phyloP scores from a whole-genome alignment of 2,797 vertebrate species.

The Cuniculus paca region DNA sequence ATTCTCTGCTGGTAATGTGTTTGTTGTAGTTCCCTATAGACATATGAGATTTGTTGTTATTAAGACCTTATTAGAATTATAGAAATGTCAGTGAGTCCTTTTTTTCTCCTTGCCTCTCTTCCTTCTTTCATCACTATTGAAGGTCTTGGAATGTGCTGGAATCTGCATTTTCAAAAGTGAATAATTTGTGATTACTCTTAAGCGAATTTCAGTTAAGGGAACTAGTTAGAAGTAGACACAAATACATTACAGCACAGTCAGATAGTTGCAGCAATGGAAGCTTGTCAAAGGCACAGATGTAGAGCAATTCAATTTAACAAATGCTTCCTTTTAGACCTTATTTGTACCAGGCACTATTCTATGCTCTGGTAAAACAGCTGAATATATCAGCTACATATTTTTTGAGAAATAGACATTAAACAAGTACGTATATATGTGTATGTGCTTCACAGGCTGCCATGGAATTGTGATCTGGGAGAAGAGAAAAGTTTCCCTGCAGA shows the following conservation, averaged over 20 bases:
- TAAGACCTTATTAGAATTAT: constrained; percentile 32
- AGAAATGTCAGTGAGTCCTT: constrained; percentile 16
- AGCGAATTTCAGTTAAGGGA: not conserved
- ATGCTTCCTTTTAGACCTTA: not conserved
- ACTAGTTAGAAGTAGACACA: not conserved
- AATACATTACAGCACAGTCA: not conserved
- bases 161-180: constrained; percentile 41
- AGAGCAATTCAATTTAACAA: not conserved
- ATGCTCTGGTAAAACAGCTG: not conserved
- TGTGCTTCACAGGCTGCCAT: not conserved
- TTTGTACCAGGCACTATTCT: not conserved
- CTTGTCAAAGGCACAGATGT: not conserved
- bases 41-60: not conserved
- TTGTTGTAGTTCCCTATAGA: not conserved
- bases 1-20: not conserved
- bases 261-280: not conserved
- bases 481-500: constrained; percentile 37
- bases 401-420: not conserved
- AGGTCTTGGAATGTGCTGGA: not conserved
- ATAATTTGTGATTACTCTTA: constrained; percentile 24
- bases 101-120: not conserved
- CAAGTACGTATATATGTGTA: not conserved
- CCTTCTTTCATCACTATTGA: not conserved
- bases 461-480: not conserved
- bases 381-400: not conserved